Conservation (phyloP, 2,797 vertebrate species). For the Lagorchestes hirsutus region DNA sequence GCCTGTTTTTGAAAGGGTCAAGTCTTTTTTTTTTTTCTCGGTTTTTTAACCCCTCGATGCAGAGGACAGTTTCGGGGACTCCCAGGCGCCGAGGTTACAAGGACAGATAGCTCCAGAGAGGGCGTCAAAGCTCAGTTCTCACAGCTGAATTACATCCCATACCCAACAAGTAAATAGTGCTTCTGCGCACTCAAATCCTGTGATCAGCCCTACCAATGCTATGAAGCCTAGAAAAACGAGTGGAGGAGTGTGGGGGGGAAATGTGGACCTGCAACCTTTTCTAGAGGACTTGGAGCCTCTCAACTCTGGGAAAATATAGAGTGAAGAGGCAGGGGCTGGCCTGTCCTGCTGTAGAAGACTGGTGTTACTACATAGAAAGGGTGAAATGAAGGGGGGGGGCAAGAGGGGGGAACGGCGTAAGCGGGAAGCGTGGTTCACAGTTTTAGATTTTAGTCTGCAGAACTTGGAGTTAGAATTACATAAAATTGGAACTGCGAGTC, state of each 20-base stretch:
- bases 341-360: not conserved
- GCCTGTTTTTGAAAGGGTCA: not conserved
- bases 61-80: not conserved
- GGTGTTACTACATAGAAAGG: not conserved
- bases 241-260: not conserved
- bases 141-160: not conserved
- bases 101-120: not conserved
- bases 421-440: not conserved
- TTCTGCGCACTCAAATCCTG: not conserved
- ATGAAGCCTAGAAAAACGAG: not conserved
- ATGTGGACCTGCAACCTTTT: not conserved
- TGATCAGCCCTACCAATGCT: not conserved
- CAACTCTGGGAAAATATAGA: not conserved
- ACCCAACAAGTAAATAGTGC: not conserved
- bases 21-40: not conserved
- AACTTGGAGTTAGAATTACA: not conserved
- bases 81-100: not conserved
- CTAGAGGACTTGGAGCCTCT: not conserved
- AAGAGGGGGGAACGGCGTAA: not conserved
- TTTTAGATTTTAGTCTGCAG: not conserved
- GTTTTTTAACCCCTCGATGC: not conserved
- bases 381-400: not conserved
- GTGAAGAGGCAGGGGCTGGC: not conserved
- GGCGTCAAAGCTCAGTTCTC: not conserved
- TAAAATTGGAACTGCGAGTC: not conserved